Base-by-base conservation (phyloP, 2,113 vertebrate genomes). In the Chloroceryle aenea region DNA sequence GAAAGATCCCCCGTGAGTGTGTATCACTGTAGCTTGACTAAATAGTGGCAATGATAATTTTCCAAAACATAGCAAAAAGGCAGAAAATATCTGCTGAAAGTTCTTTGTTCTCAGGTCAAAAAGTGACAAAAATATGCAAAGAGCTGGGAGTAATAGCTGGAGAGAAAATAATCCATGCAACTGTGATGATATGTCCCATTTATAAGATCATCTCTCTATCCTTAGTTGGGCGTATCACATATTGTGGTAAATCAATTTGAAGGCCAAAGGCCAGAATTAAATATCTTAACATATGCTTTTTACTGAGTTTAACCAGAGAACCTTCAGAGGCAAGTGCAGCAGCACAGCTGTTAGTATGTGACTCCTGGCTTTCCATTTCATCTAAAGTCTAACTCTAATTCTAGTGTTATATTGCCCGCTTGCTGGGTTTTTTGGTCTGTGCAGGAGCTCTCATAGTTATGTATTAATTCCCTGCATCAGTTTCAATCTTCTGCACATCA, bases 91-190 rank as follows among this genome's bases (percentile, higher is more conserved):
- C 55, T 19, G 62, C 42, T 47, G 38, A 74, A 91, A 91, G 18
- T n/a, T 83, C 72, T 80, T 91, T 96, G 29, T 86, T 95, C 42
- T 89, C 19, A 45, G 85, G 67, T 87, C 50, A 93, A 67, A 61
- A 90, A 74, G 30, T 64, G 58, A 85, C 84, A 84, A 86, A 96
- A 78, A 78, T 71, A 90, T 64, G 64, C n/a, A 48, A 80, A 89
- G 20, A 58, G 2, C 48, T 84, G 64, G 23, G 47, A 93, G 62
- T 73, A 87, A 87, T 45, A 91, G 36, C 62, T 73, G 66, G 66
- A 82, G 43, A 87, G 53, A 94, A 94, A 94, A 48, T 68, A 2
- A 72, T 68, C 67, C 22, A 22, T 77, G 42, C 59, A 74, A 76
- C 29, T 45, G 16, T 34, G 74, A 68, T 85, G 62, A 55, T 69